phyloP scores from a whole-genome alignment of 1,140 invertebrate genomes.

The Pseudoatta argentina region DNA sequence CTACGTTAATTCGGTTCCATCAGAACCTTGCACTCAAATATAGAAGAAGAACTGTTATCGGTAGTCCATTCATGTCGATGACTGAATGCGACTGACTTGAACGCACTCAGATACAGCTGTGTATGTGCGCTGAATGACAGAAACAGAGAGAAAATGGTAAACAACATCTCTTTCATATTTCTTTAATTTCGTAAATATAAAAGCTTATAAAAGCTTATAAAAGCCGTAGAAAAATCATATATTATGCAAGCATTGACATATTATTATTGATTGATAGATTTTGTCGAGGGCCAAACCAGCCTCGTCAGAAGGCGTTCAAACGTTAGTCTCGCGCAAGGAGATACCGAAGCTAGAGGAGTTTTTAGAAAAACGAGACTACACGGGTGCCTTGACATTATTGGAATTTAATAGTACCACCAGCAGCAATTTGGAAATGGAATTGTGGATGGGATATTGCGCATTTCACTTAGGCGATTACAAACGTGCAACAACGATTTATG shows the following conservation, averaged over 20 bases:
- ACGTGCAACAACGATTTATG: slow-evolving; percentile 92
- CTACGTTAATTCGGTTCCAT: too few species aligned
- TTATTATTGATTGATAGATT: slow-evolving; percentile 86
- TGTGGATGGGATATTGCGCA: slow-evolving; percentile 97
- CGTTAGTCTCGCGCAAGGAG: slow-evolving; percentile 82
- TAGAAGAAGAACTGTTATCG: too few species aligned
- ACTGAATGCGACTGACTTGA: too few species aligned
- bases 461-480: slow-evolving; percentile 98
- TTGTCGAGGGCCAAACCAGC: slow-evolving; percentile 91
- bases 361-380: slow-evolving; percentile 95
- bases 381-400: slow-evolving; percentile 96
- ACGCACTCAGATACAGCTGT: too few species aligned
- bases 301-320: slow-evolving; percentile 83
- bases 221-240: background rate
- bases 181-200: background rate
- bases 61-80: too few species aligned
- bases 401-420: slow-evolving; percentile 91
- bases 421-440: slow-evolving; percentile 88
- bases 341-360: slow-evolving; percentile 97
- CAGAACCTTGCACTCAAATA: too few species aligned
- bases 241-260: background rate
- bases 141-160: slow-evolving; percentile 41
- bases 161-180: background rate
- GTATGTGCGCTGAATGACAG: background rate
- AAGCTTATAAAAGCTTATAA: background rate